phyloP scores from a whole-genome alignment of 2,113 vertebrate species.

The Scytalopus superciliaris region DNA sequence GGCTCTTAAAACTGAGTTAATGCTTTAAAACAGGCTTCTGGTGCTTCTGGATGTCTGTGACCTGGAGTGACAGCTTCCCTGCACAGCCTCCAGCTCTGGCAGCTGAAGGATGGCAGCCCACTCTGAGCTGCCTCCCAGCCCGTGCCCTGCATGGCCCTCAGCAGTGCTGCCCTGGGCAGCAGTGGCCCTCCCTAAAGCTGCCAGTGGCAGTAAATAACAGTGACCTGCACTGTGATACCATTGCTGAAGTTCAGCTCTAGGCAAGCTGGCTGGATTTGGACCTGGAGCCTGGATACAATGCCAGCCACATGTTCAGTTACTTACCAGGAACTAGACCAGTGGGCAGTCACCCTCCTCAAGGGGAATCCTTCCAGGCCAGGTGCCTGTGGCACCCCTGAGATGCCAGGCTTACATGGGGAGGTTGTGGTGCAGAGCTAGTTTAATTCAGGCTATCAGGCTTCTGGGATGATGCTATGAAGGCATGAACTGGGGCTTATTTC shows the following conservation, averaged over 20 bases:
- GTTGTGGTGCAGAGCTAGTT: background rate
- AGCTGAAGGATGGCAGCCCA: background rate
- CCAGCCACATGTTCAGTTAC: rapidly evolving
- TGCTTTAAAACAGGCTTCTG: background rate
- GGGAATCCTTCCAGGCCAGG: background rate
- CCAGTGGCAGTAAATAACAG: background rate
- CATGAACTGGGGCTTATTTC: background rate
- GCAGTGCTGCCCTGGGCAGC: background rate
- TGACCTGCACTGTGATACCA: rapidly evolving
- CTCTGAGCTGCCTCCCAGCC: background rate
- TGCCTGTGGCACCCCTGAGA: background rate
- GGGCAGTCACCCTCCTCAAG: background rate
- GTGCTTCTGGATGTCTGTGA: background rate
- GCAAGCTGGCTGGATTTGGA: background rate
- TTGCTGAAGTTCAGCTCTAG: background rate
- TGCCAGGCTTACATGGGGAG: background rate
- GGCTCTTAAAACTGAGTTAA: background rate
- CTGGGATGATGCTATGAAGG: background rate
- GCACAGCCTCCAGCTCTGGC: background rate
- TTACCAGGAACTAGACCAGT: background rate
- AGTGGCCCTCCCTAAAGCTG: background rate
- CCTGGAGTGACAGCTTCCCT: background rate
- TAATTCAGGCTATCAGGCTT: background rate
- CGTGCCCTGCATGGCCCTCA: background rate
- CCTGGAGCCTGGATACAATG: background rate